These are phyloP conservation scores for Agrotis exclamationis DNA, from an alignment of 2,888 invertebrate species.

Conservation along the genomic window DNA sequence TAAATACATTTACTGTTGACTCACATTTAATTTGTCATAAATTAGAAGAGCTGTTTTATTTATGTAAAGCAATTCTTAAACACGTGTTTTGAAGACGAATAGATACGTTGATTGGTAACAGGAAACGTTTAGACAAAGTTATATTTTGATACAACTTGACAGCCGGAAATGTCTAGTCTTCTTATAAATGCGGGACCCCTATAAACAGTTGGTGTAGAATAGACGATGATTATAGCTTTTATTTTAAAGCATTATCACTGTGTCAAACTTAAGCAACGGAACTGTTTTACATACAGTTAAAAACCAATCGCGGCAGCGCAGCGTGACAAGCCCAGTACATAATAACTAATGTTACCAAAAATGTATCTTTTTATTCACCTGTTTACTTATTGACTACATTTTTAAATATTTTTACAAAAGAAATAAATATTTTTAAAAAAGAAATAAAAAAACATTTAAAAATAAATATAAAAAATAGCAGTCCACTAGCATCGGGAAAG, in stretches of 20 bases:
- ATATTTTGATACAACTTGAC: conserved; percentile 27
- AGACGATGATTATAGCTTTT: background rate
- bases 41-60: background rate
- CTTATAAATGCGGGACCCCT: conserved; percentile 23
- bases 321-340: too few species aligned
- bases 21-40: background rate
- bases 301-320: too few species aligned
- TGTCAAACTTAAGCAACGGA: too few species aligned
- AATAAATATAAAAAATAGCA: too few species aligned
- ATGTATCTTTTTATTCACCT: too few species aligned
- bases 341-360: too few species aligned
- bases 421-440: too few species aligned
- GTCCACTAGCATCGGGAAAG: too few species aligned
- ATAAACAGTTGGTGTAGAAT: conserved; percentile 4
- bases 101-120: background rate
- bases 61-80: background rate
- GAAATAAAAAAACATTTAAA: too few species aligned
- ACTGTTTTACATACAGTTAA: too few species aligned
- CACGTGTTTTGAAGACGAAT: background rate
- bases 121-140: background rate
- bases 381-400: too few species aligned
- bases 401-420: too few species aligned
- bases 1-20: background rate
- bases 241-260: background rate
- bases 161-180: conserved; percentile 24